Conservation (phyloP, 2,797 vertebrate genomes). For the Crocidura indochinensis region DNA sequence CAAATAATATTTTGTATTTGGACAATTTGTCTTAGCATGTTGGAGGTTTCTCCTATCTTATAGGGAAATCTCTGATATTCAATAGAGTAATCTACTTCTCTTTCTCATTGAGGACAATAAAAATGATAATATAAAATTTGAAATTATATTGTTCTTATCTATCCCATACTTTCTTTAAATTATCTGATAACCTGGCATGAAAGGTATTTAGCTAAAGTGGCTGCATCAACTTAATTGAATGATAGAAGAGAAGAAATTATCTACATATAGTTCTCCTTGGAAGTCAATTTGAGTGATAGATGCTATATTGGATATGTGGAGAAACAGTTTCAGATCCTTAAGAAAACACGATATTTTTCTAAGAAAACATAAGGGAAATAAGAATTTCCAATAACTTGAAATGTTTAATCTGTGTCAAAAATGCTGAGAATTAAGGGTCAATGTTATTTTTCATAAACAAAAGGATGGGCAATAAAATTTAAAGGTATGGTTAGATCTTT, state of each 20-base stretch:
- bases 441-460: conserved; percentile 58
- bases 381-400: conserved; percentile 74
- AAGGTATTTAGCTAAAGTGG: background rate
- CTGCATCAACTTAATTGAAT: background rate
- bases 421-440: conserved; percentile 45
- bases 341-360: conserved; percentile 44
- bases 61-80: conserved; percentile 6
- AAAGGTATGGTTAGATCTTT: conserved; percentile 88
- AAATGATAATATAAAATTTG: background rate
- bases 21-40: background rate
- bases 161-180: conserved; percentile 49
- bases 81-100: background rate
- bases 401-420: conserved; percentile 39
- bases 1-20: background rate
- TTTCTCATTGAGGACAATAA: background rate
- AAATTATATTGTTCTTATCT: background rate
- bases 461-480: conserved; percentile 75
- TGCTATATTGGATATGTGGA: conserved; percentile 62
- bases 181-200: conserved; percentile 1
- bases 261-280: conserved; percentile 20
- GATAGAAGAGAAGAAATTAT: conserved; percentile 21
- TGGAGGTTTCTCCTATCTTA: conserved; percentile 26
- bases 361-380: conserved; percentile 67
- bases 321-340: conserved; percentile 67
- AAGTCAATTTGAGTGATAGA: conserved; percentile 68